These are phyloP conservation scores for Xestia c-nigrum DNA, from an alignment of 2,888 invertebrate genomes.

Conservation along the genomic window DNA sequence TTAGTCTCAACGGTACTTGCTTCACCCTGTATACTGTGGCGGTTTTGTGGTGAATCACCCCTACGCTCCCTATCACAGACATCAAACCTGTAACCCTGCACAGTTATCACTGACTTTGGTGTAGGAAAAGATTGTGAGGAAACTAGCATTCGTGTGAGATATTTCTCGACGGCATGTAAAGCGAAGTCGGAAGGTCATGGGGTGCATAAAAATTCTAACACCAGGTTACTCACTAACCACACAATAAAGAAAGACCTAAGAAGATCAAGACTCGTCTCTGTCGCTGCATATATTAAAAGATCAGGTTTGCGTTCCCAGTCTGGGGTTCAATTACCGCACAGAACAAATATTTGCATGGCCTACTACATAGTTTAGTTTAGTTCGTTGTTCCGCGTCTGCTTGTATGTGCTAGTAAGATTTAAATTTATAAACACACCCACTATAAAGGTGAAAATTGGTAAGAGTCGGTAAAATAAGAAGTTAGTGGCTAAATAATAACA, in stretches of 20 bases:
- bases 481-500: too few species aligned
- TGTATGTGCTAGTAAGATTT: slow-evolving; percentile 11
- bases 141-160: too few species aligned
- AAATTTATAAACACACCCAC: slow-evolving; percentile 13
- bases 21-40: too few species aligned
- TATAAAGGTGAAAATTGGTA: not conserved
- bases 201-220: too few species aligned
- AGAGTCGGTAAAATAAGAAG: too few species aligned
- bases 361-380: slow-evolving; percentile 20
- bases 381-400: slow-evolving; percentile 15
- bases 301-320: not conserved
- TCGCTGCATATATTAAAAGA: not conserved
- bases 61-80: not conserved
- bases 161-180: too few species aligned
- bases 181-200: too few species aligned
- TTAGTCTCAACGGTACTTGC: too few species aligned
- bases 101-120: too few species aligned
- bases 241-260: too few species aligned
- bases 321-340: slow-evolving; percentile 34
- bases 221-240: too few species aligned
- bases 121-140: too few species aligned
- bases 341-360: slow-evolving; percentile 32
- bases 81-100: not conserved
- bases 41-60: not conserved
- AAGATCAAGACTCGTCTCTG: not conserved